Conservation (phyloP, 2,113 vertebrate species). For the Panthera tigris region DNA sequence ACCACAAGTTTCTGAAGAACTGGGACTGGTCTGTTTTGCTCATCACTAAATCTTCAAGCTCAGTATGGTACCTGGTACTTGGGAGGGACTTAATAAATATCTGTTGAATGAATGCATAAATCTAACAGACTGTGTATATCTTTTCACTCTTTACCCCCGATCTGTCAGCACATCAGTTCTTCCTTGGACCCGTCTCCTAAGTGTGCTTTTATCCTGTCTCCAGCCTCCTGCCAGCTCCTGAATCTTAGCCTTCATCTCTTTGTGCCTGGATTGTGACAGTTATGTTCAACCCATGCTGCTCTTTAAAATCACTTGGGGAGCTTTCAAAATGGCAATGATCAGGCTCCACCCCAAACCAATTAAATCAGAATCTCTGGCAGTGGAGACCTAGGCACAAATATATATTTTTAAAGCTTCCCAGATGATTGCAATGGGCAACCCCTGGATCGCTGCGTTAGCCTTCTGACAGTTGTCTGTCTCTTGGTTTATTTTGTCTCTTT, state of each 20-base stretch:
- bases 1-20: background rate
- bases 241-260: background rate
- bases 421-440: background rate
- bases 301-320: background rate
- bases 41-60: background rate
- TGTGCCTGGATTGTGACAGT: background rate
- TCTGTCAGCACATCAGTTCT: background rate
- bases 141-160: background rate
- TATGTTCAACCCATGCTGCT: background rate
- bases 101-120: background rate
- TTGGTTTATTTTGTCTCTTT: background rate
- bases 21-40: background rate
- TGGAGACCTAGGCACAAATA: background rate
- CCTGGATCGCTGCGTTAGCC: background rate
- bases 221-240: background rate
- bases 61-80: background rate
- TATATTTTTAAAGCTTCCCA: background rate
- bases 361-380: background rate
- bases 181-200: background rate
- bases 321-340: background rate
- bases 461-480: background rate
- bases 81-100: background rate
- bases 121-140: background rate
- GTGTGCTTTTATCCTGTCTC: background rate
- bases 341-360: background rate